These are phyloP conservation scores for Rhagonycha fulva DNA, from an alignment of 2,888 invertebrate species.

Conservation along the genomic window DNA sequence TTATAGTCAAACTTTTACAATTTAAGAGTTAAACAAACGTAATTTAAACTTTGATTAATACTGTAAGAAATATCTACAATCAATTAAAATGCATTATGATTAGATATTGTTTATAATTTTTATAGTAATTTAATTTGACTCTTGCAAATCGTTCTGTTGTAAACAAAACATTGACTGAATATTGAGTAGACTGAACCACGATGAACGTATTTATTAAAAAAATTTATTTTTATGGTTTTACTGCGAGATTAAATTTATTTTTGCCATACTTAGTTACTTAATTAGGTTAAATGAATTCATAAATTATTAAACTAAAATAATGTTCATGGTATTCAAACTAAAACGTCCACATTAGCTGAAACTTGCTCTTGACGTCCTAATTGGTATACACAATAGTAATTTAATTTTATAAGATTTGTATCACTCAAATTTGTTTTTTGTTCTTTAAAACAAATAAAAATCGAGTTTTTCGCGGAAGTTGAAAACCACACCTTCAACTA, in stretches of 20 bases:
- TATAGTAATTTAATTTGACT: not conserved
- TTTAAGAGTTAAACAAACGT: too few species aligned
- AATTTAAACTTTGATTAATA: not conserved
- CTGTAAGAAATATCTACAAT: not conserved
- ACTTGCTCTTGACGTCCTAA: not conserved
- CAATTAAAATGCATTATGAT: not conserved
- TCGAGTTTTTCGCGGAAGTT: not conserved
- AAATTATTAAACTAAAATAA: not conserved
- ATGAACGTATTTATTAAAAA: not conserved
- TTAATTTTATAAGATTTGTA: not conserved
- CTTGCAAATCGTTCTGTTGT: not conserved
- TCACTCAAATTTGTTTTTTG: not conserved
- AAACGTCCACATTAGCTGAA: not conserved
- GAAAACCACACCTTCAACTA: not conserved
- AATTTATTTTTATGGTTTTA: not conserved
- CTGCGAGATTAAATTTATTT: not conserved
- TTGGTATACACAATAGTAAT: not conserved
- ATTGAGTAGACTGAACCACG: not conserved
- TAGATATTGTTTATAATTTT: not conserved
- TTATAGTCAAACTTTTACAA: too few species aligned
- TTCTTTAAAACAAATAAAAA: not conserved
- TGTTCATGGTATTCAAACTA: not conserved
- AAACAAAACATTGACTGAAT: not conserved
- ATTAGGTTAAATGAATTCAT: not conserved
- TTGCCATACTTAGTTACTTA: too few species aligned